Percentiles rank a stretch among this genome's conserved stretches.
Evolutionary conservation across 2,888 invertebrate genomes (phyloP).

Genomic region (Amorpha juglandis): DNA sequence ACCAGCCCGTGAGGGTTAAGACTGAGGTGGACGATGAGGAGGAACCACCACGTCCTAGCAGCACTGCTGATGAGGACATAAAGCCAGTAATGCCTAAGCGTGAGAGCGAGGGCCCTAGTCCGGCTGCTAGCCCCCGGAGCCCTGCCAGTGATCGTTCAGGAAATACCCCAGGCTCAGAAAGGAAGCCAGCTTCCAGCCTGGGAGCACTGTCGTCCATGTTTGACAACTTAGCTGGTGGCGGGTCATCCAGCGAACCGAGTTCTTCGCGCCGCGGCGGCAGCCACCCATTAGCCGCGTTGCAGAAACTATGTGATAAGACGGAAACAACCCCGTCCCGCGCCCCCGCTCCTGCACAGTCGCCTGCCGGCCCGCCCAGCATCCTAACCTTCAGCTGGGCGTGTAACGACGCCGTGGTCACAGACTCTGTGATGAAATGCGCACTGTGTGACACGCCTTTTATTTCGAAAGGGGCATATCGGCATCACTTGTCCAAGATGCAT

Average conservation of each 20-base stretch:
- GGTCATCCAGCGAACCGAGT: slow-evolving; percentile 74
- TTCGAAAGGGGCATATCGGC: slow-evolving; percentile 98
- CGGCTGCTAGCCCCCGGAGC: slow-evolving; percentile 87
- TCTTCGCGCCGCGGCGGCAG: slow-evolving; percentile 88
- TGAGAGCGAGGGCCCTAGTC: slow-evolving; percentile 82
- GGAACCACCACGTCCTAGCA: slow-evolving; percentile 75
- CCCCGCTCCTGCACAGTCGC: slow-evolving; percentile 80
- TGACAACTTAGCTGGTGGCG: slow-evolving; percentile 89
- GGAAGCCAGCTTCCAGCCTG: slow-evolving; percentile 87
- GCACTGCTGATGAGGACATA: slow-evolving; percentile 68
- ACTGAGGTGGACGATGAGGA: slow-evolving; percentile 86
- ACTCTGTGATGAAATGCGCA: slow-evolving; percentile 96
- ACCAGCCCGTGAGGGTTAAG: slow-evolving; percentile 84
- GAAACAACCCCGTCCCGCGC: slow-evolving; percentile 89
- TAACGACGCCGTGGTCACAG: slow-evolving; percentile 95
- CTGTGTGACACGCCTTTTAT: slow-evolving; percentile 98
- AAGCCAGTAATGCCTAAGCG: slow-evolving; percentile 76
- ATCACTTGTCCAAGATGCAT: slow-evolving; percentile 97
- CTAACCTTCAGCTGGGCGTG: slow-evolving; percentile 97
- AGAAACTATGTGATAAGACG: slow-evolving; percentile 97
- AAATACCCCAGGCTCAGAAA: slow-evolving; percentile 87
- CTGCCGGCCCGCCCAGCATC: slow-evolving; percentile 91
- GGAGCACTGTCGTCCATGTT: slow-evolving; percentile 96
- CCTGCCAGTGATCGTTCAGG: slow-evolving; percentile 91
- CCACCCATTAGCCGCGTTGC: slow-evolving; percentile 96